Evolutionary conservation across 2,888 invertebrate species (phyloP), one percentile per base, ranked within the genome.

Genomic region (Hartigia nigra): DNA sequence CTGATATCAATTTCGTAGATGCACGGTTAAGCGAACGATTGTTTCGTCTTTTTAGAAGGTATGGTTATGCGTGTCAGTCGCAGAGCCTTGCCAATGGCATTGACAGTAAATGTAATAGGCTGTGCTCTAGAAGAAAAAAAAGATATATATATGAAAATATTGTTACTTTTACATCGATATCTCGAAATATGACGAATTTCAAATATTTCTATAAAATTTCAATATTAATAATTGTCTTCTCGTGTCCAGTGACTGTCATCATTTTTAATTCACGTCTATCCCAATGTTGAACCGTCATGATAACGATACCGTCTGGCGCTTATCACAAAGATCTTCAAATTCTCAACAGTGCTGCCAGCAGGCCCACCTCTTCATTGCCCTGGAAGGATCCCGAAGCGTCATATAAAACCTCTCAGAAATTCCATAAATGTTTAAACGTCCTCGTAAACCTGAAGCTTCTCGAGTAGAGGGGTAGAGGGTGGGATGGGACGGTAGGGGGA

Each of bases 391-490:
- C 78, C 80, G 36, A 31, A 31, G 74, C 39, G 37, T 31, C 76
- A 78, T 80, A 82, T 81, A 80, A 85, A 83, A 83, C 82, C 81
- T 80, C 85, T 89, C 84, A 86, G 83, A 86, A 89, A 89, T 88
- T 89, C 87, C 85, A 89, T 89, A 87, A 89, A 89, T 89, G 83
- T 84, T 87, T 87, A 82, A 86, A 85, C 82, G 80, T 69, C 78
- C 84, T 84, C 85, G 81, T 85, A 83, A 87, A 86, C 82, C 80
- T 81, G 81, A 78, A 82, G 84, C 83, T 84, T 85, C 84, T 84
- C 82, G 69, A 74, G 81, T 31, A 72, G 70, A 77, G 72, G 35
- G 2, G 55, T n/a, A n/a, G n/a, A n/a, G n/a, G n/a, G n/a, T n/a
- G n/a, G n/a, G n/a, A n/a, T n/a, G 39, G 32, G 23, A 31, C 14